Evolutionary conservation across 2,888 invertebrate species (phyloP).

Genomic region (Priocnemis perturbator): DNA sequence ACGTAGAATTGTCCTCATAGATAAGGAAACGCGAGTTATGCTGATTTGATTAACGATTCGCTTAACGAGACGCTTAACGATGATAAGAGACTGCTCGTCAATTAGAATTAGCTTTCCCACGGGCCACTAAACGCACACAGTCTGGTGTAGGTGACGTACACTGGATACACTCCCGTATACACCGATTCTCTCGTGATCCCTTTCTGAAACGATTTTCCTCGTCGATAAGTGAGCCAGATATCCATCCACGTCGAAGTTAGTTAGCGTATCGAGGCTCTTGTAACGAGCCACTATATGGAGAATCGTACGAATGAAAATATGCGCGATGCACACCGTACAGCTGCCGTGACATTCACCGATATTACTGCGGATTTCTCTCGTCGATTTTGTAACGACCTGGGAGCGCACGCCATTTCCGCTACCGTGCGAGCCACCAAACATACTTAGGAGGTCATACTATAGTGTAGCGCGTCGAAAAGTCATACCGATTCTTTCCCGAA

Average conservation of each 20-base stretch:
- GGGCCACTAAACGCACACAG: conserved; percentile 15
- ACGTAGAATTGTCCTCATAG: no score
- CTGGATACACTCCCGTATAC: neutral
- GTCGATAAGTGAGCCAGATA: conserved; percentile 31
- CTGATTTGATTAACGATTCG: conserved; percentile 28
- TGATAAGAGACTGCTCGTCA: conserved; percentile 39
- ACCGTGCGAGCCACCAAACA: neutral
- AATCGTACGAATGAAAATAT: conserved; percentile 29
- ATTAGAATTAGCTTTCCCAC: conserved; percentile 51
- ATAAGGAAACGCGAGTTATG: no score
- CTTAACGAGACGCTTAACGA: conserved; percentile 33
- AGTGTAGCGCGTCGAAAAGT: no score
- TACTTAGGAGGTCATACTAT: no score
- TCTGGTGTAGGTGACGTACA: neutral
- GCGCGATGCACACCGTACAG: neutral
- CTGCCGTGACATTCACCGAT: conserved; percentile 19
- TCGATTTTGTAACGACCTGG: conserved; percentile 8
- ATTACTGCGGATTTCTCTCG: neutral
- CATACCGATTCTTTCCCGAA: no score
- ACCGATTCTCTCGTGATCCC: conserved; percentile 23
- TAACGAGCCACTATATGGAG: conserved; percentile 35
- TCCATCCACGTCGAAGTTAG: conserved; percentile 41
- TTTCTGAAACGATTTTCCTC: conserved; percentile 36
- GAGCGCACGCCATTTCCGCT: neutral
- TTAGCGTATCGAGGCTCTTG: conserved; percentile 27